Conservation (phyloP, 2,113 vertebrate genomes). For the Phaethornis superciliosus region DNA sequence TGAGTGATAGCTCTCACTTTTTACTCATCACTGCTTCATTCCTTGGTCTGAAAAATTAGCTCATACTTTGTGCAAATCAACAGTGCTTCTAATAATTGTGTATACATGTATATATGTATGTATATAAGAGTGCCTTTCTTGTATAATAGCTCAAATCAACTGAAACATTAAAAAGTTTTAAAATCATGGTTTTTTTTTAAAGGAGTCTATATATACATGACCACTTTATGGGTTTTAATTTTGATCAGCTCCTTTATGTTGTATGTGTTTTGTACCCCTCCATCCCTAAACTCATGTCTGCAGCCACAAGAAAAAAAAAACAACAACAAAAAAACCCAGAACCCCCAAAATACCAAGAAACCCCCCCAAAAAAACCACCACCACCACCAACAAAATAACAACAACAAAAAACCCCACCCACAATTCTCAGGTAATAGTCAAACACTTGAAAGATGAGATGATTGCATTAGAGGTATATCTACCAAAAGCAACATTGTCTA, state of each 20-base stretch:
- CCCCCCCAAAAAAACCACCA: too few species aligned
- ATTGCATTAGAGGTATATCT: neutral
- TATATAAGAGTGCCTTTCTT: neutral
- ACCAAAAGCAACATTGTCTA: neutral
- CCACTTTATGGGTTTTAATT: neutral
- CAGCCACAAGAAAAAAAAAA: neutral
- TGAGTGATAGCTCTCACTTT: neutral
- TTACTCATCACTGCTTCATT: neutral
- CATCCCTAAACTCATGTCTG: neutral
- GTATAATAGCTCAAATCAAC: neutral
- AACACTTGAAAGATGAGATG: neutral
- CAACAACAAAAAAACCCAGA: too few species aligned
- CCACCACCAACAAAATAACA: too few species aligned
- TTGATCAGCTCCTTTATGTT: neutral
- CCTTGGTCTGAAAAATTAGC: neutral
- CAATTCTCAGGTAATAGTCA: neutral
- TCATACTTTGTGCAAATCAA: neutral
- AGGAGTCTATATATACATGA: neutral
- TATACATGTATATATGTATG: neutral
- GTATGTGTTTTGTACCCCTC: neutral
- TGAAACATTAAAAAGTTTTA: neutral
- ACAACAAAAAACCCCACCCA: neutral
- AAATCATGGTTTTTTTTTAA: neutral
- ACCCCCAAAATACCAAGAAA: too few species aligned
- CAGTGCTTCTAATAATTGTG: neutral